Base-by-base conservation (phyloP, 1,140 invertebrate species). In the Antheraea mylitta region DNA sequence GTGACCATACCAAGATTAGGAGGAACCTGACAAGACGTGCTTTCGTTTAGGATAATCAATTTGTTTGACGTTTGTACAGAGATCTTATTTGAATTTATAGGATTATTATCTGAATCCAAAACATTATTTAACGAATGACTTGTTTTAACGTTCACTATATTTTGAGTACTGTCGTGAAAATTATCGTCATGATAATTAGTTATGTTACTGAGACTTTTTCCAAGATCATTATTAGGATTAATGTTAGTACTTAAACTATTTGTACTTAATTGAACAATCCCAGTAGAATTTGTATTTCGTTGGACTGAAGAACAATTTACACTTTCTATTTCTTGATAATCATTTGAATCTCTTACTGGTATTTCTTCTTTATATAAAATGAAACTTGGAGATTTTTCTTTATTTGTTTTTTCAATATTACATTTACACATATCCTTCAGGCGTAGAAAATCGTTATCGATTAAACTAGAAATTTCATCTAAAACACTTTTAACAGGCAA, bases 361-460 rank as follows among this genome's bases (percentile, higher is more conserved):
- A 71, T 42, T 53, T 77, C 74, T 42, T 72, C 65, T 48, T 63
- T 37, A 30, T 18, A 63, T 37, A 63, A 37, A 30, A 63, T 36
- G 16, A 11, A 37, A 8, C 30, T 8, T 18, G 11, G 18, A 22
- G 18, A 48, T 58, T 9, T 58, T 42, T 68, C 73, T 68, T 68
- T 69, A 69, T 60, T 45, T 37, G 9, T 64, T 66, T 8, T 66
- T 70, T 70, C 67, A 61, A 70, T 38, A 79, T 61, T 73, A 71
- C 72, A 78, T 42, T 74, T 79, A 69, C 75, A 90, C 53, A 83
- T 73, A 64, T 71, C 66, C 75, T 79, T 85, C 37, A 91, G 73
- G 9, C 81, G 77, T 69, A 85, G 59, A 78, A 91, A 88, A 78
- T 91, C 89, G 62, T 82, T 77, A 72, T 91, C 86, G 62, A 91